Percentiles rank a stretch among this genome's conserved stretches.
These are phyloP conservation scores for Corythornis leucogaster DNA, from an alignment of 2,797 vertebrate genomes.

Conservation along the genomic window DNA sequence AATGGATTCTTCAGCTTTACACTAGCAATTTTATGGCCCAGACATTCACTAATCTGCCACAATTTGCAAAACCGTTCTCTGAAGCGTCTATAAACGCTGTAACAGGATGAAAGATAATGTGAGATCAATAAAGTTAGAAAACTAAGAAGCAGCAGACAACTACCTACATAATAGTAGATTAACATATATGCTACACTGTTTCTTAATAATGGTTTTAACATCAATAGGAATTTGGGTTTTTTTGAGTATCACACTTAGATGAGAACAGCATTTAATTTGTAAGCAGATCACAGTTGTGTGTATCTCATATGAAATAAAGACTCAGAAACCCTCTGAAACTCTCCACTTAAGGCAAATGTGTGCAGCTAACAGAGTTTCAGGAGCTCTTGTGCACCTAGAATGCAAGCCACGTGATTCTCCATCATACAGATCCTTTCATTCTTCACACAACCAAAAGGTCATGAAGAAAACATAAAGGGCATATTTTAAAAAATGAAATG, in stretches of 20 bases:
- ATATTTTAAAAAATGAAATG: not conserved
- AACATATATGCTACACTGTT: not conserved
- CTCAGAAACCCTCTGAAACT: not conserved
- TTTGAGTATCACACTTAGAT: not conserved
- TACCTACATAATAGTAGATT: not conserved
- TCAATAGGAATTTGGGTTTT: not conserved
- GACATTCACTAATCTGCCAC: not conserved
- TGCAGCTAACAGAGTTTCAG: not conserved
- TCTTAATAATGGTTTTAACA: not conserved
- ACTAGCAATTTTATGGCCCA: not conserved
- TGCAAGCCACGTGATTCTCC: not conserved
- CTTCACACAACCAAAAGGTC: not conserved
- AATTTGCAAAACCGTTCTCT: not conserved
- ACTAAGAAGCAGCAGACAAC: not conserved
- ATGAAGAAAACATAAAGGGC: not conserved
- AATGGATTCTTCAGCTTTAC: not conserved
- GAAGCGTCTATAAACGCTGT: not conserved
- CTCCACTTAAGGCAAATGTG: not conserved
- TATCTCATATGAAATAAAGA: not conserved
- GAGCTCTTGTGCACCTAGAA: not conserved
- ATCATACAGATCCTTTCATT: not conserved
- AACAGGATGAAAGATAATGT: not conserved
- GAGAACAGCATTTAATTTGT: not conserved
- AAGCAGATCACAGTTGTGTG: not conserved
- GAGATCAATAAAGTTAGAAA: conserved; percentile 7